Percentiles rank a stretch among this genome's conserved stretches.
These are phyloP conservation scores for Zaprionus vittiger DNA, from an alignment of 1,140 invertebrate species.

Conservation along the genomic window DNA sequence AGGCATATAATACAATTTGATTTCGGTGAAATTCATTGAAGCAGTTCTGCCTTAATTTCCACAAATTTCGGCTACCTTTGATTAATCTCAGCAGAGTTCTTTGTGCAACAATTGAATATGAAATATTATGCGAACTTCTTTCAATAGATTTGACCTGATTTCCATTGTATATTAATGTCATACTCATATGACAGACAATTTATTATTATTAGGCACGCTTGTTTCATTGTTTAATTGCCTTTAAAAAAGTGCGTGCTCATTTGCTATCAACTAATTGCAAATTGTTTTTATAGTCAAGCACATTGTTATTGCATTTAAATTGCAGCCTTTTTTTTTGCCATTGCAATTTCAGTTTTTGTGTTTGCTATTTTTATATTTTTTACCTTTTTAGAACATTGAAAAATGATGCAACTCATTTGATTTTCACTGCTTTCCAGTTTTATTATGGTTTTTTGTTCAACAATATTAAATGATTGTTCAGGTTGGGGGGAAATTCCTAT, in stretches of 20 bases:
- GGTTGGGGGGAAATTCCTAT: neutral
- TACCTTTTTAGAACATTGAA: neutral
- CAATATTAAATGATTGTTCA: neutral
- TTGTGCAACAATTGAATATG: neutral
- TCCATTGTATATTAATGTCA: conserved; percentile 6
- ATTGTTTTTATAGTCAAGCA: conserved; percentile 2
- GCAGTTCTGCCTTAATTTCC: neutral
- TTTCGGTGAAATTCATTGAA: neutral
- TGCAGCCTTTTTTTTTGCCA: neutral
- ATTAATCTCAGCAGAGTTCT: neutral
- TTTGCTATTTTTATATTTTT: neutral
- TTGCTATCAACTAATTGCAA: neutral
- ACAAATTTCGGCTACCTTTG: neutral
- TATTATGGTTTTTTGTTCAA: neutral
- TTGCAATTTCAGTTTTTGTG: neutral
- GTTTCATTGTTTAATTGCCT: conserved; percentile 31
- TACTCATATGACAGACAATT: neutral
- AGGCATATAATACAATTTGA: too few relatives aligned
- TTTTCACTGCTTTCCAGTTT: neutral
- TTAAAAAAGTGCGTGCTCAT: conserved; percentile 6
- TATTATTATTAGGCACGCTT: conserved; percentile 1
- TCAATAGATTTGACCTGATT: neutral
- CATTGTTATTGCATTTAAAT: conserved; percentile 15
- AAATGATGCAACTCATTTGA: neutral
- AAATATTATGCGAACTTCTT: neutral